Evolutionary conservation across 2,888 invertebrate species (phyloP), one percentile per base, ranked within the genome.

Genomic region (Polia nebulosa): DNA sequence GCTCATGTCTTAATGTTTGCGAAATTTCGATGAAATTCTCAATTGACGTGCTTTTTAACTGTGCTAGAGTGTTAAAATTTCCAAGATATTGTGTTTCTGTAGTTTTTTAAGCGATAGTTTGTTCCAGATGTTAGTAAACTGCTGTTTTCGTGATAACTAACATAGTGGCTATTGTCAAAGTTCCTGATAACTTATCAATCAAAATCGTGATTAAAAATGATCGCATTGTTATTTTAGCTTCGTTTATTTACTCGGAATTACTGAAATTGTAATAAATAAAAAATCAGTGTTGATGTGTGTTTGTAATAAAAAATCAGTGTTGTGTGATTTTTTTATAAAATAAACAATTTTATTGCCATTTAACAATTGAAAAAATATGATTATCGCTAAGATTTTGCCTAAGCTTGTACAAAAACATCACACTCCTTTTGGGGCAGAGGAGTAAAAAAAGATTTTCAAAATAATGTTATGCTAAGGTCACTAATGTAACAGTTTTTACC

Each of bases 141-240:
- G 52, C 15, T 36, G 39, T 64, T 60, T 67, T 65, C 29, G 55
- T 25, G 44, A 55, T 71, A 52, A 52, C 66, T 73, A 57, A 41
- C 41, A 0, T 45, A 55, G 3, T 44, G 44, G 41, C 34, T 57
- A 47, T 39, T 41, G 64, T 81, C 81, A 85, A 85, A 80, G 83
- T 78, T 70, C 15, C 41, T 74, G 82, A 78, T 85, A 82, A 47
- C 59, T 65, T 85, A 86, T 84, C 82, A 84, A 58, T 65, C 57
- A 72, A 61, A 76, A 69, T 72, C 63, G n/a, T 61, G 65, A 83
- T 75, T 55, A 22, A n/a, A 57, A 67, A 57, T n/a, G 66, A 69
- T 74, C 64, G 45, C 63, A 57, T 47, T 73, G 55, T 57, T 45
- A 51, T 53, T 52, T 44, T 56, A 39, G 5, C 20, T 36, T 51